Conservation (phyloP, 2,888 invertebrate species). For the Ophion ellenae region DNA sequence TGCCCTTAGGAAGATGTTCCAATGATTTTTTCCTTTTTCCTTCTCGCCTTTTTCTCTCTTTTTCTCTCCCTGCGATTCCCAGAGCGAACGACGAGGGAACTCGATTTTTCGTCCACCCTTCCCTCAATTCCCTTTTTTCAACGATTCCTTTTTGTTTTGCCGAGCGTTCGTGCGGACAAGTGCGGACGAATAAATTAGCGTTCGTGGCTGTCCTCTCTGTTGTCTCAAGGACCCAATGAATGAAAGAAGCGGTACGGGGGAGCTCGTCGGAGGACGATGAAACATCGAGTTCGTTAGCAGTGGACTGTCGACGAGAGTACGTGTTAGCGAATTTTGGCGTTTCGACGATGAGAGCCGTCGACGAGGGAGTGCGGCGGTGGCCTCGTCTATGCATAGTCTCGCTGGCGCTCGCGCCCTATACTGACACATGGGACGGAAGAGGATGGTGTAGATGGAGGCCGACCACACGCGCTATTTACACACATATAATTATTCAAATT, state of each 20-base stretch:
- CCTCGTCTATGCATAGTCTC: conserved; percentile 9
- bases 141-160: not conserved
- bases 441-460: conserved; percentile 26
- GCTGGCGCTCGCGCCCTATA: conserved; percentile 21
- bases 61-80: not conserved
- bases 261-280: conserved; percentile 45
- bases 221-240: conserved; percentile 71
- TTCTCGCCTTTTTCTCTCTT: not conserved
- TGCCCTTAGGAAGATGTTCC: not conserved
- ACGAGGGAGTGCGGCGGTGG: conserved; percentile 51
- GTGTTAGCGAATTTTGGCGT: conserved; percentile 74
- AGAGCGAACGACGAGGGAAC: not conserved
- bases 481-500: conserved; percentile 80
- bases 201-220: conserved; percentile 66
- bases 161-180: conserved; percentile 23
- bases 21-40: not conserved
- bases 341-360: conserved; percentile 33
- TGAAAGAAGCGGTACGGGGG: conserved; percentile 28
- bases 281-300: conserved; percentile 75
- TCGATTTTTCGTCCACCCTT: conserved; percentile 1
- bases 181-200: conserved; percentile 64
- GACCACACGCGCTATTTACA: conserved; percentile 72
- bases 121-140: conserved; percentile 2
- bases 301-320: conserved; percentile 64
- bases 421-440: conserved; percentile 28